These are phyloP conservation scores for Protophormia terraenovae DNA, from an alignment of 2,888 invertebrate genomes.

Conservation along the genomic window DNA sequence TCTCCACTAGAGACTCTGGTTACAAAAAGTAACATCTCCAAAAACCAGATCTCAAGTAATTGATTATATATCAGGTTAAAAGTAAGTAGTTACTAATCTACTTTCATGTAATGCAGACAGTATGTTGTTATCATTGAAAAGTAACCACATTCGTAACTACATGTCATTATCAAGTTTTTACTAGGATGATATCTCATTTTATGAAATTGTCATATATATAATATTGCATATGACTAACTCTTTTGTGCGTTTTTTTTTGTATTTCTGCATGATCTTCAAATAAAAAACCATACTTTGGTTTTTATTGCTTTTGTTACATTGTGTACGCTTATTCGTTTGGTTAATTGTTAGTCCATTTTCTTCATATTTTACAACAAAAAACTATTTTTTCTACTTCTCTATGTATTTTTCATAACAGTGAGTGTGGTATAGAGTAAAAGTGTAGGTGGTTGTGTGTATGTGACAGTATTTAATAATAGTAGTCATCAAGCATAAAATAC, in stretches of 20 bases:
- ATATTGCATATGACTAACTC: background rate
- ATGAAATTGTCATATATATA: background rate
- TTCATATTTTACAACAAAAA: constrained; percentile 24
- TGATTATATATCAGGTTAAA: too few species aligned
- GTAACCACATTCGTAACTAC: too few species aligned
- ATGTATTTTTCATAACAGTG: background rate
- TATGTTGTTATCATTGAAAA: too few species aligned
- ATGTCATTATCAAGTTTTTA: too few species aligned
- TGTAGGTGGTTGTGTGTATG: constrained; percentile 19
- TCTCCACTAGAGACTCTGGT: too few species aligned
- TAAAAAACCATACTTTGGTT: background rate
- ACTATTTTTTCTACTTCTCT: background rate
- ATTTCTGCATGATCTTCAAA: background rate
- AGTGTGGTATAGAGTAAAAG: background rate
- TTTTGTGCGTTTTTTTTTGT: background rate
- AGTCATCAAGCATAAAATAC: constrained; percentile 55
- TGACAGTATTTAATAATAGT: constrained; percentile 57
- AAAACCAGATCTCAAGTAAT: too few species aligned
- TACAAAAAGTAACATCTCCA: too few species aligned
- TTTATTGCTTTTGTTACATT: background rate
- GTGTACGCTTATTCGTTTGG: constrained; percentile 29
- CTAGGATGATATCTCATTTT: too few species aligned
- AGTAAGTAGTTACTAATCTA: too few species aligned
- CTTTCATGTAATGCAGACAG: too few species aligned
- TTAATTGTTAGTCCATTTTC: constrained; percentile 50